phyloP scores from a whole-genome alignment of 2,797 vertebrate genomes.

The Poeciliopsis paucimaculata region DNA sequence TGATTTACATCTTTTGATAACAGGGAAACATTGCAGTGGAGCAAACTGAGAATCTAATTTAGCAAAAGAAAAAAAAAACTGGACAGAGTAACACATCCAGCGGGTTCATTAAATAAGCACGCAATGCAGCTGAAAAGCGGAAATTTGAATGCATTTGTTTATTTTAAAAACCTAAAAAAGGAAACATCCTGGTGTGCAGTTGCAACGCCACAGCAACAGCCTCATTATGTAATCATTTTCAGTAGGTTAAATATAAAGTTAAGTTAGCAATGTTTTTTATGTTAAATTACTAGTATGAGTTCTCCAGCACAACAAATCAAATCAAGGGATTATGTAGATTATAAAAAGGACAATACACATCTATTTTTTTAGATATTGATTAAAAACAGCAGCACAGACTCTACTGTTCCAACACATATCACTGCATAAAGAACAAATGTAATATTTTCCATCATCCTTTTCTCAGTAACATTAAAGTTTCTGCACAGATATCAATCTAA shows the following conservation, averaged over 20 bases:
- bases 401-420: neutral
- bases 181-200: neutral
- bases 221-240: neutral
- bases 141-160: neutral
- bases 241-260: neutral
- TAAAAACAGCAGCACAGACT: neutral
- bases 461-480: neutral
- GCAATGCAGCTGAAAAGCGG: neutral
- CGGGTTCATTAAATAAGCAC: neutral
- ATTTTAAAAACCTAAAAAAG: neutral
- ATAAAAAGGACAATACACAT: neutral
- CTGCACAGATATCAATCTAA: conserved; percentile 4
- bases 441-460: neutral
- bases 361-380: neutral
- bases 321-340: neutral
- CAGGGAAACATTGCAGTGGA: neutral
- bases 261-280: neutral
- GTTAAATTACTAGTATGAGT: neutral
- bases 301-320: neutral
- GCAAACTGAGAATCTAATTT: neutral
- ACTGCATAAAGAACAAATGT: neutral
- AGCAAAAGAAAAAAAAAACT: neutral
- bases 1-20: conserved; percentile 10
- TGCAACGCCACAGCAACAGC: neutral
- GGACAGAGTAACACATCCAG: neutral